These are phyloP conservation scores for Protonemura montana DNA, from an alignment of 2,888 invertebrate genomes.

Conservation along the genomic window DNA sequence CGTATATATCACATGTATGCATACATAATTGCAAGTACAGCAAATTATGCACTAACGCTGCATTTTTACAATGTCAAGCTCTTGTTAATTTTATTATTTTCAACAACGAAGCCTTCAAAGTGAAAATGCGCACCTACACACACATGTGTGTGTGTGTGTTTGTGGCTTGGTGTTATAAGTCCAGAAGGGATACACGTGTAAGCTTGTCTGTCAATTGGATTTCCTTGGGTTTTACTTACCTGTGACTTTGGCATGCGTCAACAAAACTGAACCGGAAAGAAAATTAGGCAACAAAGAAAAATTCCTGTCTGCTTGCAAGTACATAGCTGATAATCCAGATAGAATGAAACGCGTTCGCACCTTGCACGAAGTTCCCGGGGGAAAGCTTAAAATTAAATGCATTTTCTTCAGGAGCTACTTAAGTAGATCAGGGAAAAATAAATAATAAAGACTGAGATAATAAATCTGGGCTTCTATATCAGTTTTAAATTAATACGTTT, in stretches of 20 bases:
- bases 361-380: too few species aligned
- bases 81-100: slow-evolving; percentile 1
- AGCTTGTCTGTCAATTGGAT: not conserved
- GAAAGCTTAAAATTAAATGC: too few species aligned
- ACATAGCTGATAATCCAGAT: too few species aligned
- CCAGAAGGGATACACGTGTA: not conserved
- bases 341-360: too few species aligned
- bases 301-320: too few species aligned
- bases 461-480: too few species aligned
- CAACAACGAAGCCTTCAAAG: not conserved
- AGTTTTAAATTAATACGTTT: too few species aligned
- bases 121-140: too few species aligned
- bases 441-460: too few species aligned
- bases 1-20: not conserved
- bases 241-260: not conserved
- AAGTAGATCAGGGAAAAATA: too few species aligned
- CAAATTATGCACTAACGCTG: not conserved
- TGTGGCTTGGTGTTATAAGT: not conserved
- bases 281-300: not conserved
- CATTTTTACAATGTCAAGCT: not conserved
- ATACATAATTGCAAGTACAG: not conserved
- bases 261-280: not conserved
- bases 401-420: too few species aligned
- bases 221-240: not conserved
- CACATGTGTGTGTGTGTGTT: too few species aligned